Conservation (phyloP, 2,797 vertebrate species). For the Phataginus tricuspis region DNA sequence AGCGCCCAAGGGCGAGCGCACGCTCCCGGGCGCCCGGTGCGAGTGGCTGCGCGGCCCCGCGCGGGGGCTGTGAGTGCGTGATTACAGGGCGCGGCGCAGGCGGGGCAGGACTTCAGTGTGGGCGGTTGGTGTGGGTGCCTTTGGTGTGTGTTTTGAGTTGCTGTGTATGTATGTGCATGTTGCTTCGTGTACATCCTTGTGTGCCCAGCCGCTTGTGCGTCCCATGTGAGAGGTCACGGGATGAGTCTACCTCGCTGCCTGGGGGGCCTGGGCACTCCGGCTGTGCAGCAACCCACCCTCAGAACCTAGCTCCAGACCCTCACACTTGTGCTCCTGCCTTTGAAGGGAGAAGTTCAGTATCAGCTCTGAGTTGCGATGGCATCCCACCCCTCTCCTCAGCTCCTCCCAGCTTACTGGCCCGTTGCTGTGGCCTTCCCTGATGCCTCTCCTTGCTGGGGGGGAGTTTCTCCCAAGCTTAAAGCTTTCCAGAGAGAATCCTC, state of each 20-base stretch:
- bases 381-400: neutral
- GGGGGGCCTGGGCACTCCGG: neutral
- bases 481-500: neutral
- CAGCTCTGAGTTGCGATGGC: neutral
- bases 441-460: neutral
- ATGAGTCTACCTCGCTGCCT: neutral
- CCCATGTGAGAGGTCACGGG: neutral
- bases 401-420: neutral
- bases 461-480: conserved; percentile 39
- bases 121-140: neutral
- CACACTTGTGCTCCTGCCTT: neutral
- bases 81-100: conserved; percentile 8
- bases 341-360: conserved; percentile 40
- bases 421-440: neutral
- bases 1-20: conserved; percentile 57
- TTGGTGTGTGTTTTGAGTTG: conserved; percentile 10
- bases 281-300: neutral
- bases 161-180: neutral
- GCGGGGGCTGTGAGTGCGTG: conserved; percentile 11
- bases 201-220: neutral
- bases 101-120: conserved; percentile 25
- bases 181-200: neutral
- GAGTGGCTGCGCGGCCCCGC: conserved; percentile 41
- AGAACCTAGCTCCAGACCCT: neutral
- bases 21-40: conserved; percentile 16